phyloP scores from a whole-genome alignment of 2,797 vertebrate genomes.

The Alfaro cultratus region DNA sequence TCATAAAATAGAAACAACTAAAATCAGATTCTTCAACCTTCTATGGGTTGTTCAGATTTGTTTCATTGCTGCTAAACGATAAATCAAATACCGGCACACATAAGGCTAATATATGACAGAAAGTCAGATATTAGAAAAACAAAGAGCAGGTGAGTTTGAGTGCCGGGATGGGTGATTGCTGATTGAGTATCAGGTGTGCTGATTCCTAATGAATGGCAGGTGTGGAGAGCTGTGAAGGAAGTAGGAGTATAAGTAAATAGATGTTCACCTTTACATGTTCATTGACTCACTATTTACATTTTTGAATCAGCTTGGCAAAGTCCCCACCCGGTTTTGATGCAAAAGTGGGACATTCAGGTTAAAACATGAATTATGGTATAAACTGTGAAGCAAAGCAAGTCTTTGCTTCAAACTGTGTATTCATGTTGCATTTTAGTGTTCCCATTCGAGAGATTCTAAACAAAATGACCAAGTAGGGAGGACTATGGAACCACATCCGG shows the following conservation, averaged over 20 bases:
- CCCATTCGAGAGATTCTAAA: constrained; percentile 20
- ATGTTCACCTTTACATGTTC: neutral
- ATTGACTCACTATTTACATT: neutral
- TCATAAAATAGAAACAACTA: neutral
- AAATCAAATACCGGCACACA: neutral
- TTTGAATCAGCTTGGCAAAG: neutral
- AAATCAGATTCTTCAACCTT: neutral
- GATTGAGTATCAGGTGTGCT: neutral
- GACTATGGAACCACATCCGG: constrained; percentile 79
- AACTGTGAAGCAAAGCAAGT: neutral
- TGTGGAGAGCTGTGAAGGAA: neutral
- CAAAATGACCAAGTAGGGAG: constrained; percentile 36
- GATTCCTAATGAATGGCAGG: neutral
- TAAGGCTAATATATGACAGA: neutral
- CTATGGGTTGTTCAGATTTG: neutral
- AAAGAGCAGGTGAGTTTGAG: neutral
- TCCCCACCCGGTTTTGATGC: neutral
- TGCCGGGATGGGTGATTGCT: neutral
- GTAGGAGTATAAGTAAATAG: neutral
- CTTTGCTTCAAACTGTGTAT: constrained; percentile 1
- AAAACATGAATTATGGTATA: neutral
- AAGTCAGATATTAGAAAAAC: neutral
- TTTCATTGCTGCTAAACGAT: neutral
- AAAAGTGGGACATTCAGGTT: neutral
- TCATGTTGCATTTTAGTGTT: constrained; percentile 2